phyloP scores from a whole-genome alignment of 2,888 invertebrate species.

The Panorpa germanica region DNA sequence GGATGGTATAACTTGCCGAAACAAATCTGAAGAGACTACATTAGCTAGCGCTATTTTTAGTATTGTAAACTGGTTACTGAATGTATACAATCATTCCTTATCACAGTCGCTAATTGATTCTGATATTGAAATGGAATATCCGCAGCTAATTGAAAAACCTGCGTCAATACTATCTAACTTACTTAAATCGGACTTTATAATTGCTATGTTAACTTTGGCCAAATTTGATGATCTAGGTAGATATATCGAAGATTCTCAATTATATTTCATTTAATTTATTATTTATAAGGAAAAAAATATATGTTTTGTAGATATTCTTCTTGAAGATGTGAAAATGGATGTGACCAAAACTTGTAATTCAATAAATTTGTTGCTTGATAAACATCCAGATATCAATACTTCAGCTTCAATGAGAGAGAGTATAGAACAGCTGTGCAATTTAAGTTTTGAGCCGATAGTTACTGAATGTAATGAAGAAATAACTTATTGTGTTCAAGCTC shows the following conservation, averaged over 20 bases:
- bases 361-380: slow-evolving; percentile 38
- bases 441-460: slow-evolving; percentile 38
- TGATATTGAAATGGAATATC: no score
- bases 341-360: slow-evolving; percentile 63
- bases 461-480: slow-evolving; percentile 40
- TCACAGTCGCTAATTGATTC: slow-evolving; percentile 22
- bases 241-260: no score
- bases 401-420: slow-evolving; percentile 36
- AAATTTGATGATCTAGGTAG: slow-evolving; percentile 65
- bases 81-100: slow-evolving; percentile 39
- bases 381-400: slow-evolving; percentile 34
- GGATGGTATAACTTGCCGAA: slow-evolving; percentile 42
- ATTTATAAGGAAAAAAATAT: no score
- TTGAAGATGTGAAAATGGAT: slow-evolving; percentile 38
- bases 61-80: slow-evolving; percentile 62
- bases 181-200: slow-evolving; percentile 50
- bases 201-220: slow-evolving; percentile 68
- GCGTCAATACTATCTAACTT: slow-evolving; percentile 46
- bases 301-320: no score
- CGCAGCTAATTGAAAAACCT: slow-evolving; percentile 49
- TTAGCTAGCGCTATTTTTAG: slow-evolving; percentile 69
- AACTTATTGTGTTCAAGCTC: slow-evolving; percentile 56
- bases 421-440: slow-evolving; percentile 35
- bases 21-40: slow-evolving; percentile 74
- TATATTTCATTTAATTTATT: no score